Evolutionary conservation across 2,797 vertebrate genomes (phyloP).

Genomic region (Babyrousa celebensis): DNA sequence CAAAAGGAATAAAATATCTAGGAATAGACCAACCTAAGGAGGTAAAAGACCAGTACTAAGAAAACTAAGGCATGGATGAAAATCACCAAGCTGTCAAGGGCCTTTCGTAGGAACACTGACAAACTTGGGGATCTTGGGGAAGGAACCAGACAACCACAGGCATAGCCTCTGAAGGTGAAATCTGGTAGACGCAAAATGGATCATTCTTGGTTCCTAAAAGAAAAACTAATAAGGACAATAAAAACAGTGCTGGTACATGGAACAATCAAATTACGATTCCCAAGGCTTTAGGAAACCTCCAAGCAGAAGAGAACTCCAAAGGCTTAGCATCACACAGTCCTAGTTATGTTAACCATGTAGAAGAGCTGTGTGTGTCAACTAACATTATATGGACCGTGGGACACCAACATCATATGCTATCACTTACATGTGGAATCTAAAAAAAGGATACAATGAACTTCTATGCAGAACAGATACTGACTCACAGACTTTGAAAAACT

Average conservation of each 20-base stretch:
- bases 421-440: no score
- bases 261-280: neutral
- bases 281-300: neutral
- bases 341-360: neutral
- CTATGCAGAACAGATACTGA: no score
- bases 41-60: neutral
- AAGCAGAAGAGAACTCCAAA: neutral
- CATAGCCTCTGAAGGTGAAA: neutral
- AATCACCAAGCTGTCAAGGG: neutral
- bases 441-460: no score
- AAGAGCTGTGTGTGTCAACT: neutral
- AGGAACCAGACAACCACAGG: neutral
- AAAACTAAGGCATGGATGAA: neutral
- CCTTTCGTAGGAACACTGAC: neutral
- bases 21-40: neutral
- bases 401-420: no score
- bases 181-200: neutral
- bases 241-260: neutral
- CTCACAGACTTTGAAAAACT: no score
- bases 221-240: neutral
- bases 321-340: neutral
- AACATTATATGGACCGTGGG: neutral
- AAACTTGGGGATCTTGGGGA: neutral
- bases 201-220: neutral
- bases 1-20: neutral